Conservation (phyloP, 2,797 vertebrate species). For the Paguma larvata region DNA sequence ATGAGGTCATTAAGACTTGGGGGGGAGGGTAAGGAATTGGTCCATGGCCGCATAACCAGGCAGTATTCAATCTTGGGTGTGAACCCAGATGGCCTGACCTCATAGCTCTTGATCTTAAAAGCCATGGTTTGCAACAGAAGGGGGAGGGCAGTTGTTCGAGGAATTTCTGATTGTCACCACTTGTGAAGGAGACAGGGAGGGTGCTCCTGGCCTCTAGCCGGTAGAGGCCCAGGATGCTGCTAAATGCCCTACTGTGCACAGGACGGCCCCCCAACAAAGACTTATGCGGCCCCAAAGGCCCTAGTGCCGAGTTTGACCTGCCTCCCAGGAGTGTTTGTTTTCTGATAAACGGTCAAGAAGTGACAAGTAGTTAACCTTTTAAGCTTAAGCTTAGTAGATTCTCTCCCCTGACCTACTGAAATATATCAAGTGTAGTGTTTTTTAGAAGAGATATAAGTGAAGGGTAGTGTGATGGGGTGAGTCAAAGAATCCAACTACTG, state of each 20-base stretch:
- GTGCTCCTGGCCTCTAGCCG: background rate
- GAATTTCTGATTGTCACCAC: background rate
- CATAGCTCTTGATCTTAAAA: background rate
- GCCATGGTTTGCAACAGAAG: background rate
- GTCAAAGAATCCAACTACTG: background rate
- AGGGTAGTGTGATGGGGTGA: background rate
- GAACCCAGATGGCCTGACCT: background rate
- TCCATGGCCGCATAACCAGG: background rate
- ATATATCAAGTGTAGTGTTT: background rate
- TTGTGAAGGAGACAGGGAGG: background rate
- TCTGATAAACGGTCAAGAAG: background rate
- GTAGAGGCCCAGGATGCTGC: background rate
- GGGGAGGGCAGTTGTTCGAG: background rate
- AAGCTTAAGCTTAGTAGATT: background rate
- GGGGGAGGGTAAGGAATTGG: background rate
- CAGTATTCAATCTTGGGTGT: background rate
- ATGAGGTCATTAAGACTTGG: background rate
- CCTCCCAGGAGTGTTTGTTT: background rate
- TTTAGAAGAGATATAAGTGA: background rate
- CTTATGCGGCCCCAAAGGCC: too few species aligned
- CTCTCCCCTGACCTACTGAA: conserved; percentile 7
- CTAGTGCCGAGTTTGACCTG: background rate
- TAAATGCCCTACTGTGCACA: background rate
- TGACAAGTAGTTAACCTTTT: conserved; percentile 1
- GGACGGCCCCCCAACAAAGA: background rate